phyloP scores from a whole-genome alignment of 1,140 invertebrate genomes.

The Ceratosolen fusciceps region DNA sequence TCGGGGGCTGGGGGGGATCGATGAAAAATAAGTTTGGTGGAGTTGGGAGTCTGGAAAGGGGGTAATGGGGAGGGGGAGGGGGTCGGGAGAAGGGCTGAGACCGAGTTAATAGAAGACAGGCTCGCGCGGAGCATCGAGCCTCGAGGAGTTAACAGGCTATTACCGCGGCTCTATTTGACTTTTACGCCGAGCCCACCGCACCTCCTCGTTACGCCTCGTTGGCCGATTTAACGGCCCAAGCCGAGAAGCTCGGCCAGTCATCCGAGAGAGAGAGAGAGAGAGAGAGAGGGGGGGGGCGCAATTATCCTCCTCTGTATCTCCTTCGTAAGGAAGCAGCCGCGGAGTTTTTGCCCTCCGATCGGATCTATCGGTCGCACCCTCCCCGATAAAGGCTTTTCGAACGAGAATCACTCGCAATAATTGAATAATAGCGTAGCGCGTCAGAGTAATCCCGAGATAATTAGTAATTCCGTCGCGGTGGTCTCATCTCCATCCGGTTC shows the following conservation, averaged over 20 bases:
- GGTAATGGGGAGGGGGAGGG: too few relatives aligned
- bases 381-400: too few relatives aligned
- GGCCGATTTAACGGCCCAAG: conserved; percentile 21
- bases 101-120: background rate
- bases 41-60: too few relatives aligned
- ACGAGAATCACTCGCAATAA: too few relatives aligned
- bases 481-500: too few relatives aligned
- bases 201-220: conserved; percentile 38
- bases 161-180: conserved; percentile 33
- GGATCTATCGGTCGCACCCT: background rate
- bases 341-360: background rate
- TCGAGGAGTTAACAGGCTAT: conserved; percentile 39
- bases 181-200: conserved; percentile 18
- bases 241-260: background rate
- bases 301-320: background rate
- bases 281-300: too few relatives aligned
- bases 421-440: too few relatives aligned
- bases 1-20: too few relatives aligned
- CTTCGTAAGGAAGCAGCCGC: background rate
- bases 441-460: too few relatives aligned
- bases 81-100: background rate
- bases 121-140: background rate
- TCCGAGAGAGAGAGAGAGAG: too few relatives aligned
- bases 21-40: too few relatives aligned
- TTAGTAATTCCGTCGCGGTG: too few relatives aligned